Evolutionary conservation across 2,113 vertebrate species (phyloP).

Genomic region (cattle (Bos taurus)): DNA sequence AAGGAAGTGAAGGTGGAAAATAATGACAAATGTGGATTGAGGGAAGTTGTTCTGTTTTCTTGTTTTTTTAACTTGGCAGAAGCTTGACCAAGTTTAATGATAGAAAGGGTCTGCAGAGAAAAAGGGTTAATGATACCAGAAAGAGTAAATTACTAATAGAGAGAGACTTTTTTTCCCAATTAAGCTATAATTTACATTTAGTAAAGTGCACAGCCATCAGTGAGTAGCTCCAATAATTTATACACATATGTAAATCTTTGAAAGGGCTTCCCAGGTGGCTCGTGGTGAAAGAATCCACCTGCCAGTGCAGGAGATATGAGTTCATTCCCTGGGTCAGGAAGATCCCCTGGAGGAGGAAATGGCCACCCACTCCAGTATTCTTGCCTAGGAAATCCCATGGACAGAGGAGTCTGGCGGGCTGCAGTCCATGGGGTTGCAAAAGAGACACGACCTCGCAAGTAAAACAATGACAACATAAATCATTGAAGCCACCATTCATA

Average conservation of each 20-base stretch:
- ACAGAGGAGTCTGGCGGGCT: background rate
- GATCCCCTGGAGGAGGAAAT: background rate
- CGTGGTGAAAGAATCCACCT: background rate
- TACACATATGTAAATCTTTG: background rate
- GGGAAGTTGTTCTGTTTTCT: background rate
- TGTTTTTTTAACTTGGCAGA: background rate
- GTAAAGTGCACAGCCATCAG: background rate
- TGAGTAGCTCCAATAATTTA: background rate
- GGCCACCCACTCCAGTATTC: background rate
- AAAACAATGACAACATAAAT: background rate
- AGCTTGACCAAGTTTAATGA: background rate
- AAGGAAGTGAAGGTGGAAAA: background rate
- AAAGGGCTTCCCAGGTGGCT: background rate
- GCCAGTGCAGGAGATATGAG: background rate
- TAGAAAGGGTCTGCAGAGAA: background rate
- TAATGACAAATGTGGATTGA: background rate
- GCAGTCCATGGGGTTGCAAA: background rate
- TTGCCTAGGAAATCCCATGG: background rate
- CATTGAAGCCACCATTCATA: background rate
- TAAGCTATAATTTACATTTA: background rate
- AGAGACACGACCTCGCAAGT: background rate
- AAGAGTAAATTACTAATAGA: background rate
- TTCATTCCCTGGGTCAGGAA: background rate
- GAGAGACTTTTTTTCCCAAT: background rate
- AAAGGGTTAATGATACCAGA: background rate